These are phyloP conservation scores for Drosophila gaucha DNA, from an alignment of 2,888 invertebrate species.

Conservation along the genomic window DNA sequence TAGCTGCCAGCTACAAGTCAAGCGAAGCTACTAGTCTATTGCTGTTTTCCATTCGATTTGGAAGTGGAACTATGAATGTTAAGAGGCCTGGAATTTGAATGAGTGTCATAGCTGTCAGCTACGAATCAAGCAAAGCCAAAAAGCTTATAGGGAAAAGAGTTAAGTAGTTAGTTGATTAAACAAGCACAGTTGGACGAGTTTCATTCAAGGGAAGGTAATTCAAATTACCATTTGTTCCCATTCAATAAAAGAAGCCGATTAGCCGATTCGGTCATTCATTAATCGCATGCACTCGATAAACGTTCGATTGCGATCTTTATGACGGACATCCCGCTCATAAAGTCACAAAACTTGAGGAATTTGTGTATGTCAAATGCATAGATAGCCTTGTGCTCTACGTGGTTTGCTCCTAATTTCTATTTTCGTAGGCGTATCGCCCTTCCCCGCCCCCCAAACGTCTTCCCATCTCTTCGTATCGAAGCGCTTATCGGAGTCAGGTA, in stretches of 20 bases:
- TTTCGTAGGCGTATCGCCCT: conserved; percentile 2
- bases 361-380: conserved; percentile 1
- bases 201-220: too few species aligned
- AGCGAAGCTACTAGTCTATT: not conserved
- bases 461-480: conserved; percentile 28
- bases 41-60: too few species aligned
- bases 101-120: not conserved
- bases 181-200: too few species aligned
- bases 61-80: too few species aligned
- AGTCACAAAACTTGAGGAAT: conserved; percentile 1
- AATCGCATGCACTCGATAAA: conserved; percentile 26
- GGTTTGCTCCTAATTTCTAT: conserved; percentile 10
- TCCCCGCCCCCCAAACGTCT: not conserved
- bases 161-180: too few species aligned
- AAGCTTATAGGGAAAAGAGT: too few species aligned
- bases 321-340: conserved; percentile 3
- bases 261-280: not conserved
- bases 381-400: not conserved
- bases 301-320: conserved; percentile 11
- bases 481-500: conserved; percentile 42
- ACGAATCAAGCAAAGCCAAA: too few species aligned
- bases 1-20: not conserved
- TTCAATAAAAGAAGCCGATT: conserved; percentile 1
- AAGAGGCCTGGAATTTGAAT: too few species aligned
- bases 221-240: too few species aligned